A percentile compares a stretch with the other conserved stretches of the same genome.
Evolutionary conservation across 2,888 invertebrate species (phyloP).

Genomic region (Epirrhoe alternata): DNA sequence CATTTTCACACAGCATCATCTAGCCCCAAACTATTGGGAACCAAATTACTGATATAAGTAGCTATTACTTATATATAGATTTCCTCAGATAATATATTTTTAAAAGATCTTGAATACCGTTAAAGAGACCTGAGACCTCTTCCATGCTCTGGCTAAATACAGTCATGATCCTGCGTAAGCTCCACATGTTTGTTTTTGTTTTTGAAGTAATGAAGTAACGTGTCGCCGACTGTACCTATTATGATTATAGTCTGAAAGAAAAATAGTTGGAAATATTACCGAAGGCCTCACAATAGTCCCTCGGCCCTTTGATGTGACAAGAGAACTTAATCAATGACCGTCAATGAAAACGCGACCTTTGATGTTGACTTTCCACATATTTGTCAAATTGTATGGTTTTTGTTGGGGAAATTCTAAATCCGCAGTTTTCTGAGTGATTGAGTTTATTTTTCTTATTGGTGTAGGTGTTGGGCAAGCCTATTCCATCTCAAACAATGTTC

Average conservation of each 20-base stretch:
- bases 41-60: too few relatives aligned
- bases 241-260: constrained; percentile 50
- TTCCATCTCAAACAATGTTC: too few relatives aligned
- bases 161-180: too few relatives aligned
- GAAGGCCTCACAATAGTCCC: constrained; percentile 68
- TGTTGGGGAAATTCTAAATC: constrained; percentile 27
- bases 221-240: background rate
- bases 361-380: constrained; percentile 56
- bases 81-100: too few relatives aligned
- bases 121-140: too few relatives aligned
- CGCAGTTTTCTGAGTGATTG: background rate
- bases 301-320: constrained; percentile 79
- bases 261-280: constrained; percentile 72
- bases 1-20: too few relatives aligned
- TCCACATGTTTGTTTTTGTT: too few relatives aligned
- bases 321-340: constrained; percentile 75
- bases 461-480: too few relatives aligned
- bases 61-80: too few relatives aligned
- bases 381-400: constrained; percentile 39
- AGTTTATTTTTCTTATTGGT: background rate
- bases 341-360: constrained; percentile 69
- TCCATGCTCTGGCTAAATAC: too few relatives aligned
- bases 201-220: background rate
- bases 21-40: too few relatives aligned
- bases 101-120: too few relatives aligned